phyloP scores from a whole-genome alignment of 35 echinoderm and acorn worm species.

The Ophioderma brevispina region DNA sequence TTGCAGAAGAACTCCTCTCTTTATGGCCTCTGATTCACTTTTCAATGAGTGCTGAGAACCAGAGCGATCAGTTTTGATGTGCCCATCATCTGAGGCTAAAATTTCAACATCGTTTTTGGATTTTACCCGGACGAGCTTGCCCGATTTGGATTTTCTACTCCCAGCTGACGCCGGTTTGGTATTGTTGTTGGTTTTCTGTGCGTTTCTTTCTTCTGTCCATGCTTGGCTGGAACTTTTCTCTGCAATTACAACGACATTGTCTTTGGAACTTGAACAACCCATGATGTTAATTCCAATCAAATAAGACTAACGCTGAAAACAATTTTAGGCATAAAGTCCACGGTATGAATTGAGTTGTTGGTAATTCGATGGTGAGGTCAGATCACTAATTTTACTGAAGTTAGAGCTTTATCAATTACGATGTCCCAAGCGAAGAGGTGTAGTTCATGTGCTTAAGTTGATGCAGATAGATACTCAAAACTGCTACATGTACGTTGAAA shows the following conservation, averaged over 20 bases:
- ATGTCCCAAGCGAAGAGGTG: no score
- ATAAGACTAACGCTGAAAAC: neutral
- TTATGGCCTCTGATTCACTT: neutral
- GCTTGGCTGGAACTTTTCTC: neutral
- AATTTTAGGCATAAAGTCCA: no score
- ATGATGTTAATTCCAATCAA: neutral
- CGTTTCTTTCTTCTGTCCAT: constrained; percentile 7
- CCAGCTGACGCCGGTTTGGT: neutral
- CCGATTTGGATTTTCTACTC: neutral
- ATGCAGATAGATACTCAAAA: no score
- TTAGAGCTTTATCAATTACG: no score
- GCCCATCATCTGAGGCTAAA: neutral
- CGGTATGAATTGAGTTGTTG: no score
- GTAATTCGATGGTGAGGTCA: no score
- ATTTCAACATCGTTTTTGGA: neutral
- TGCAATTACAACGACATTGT: neutral
- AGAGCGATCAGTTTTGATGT: constrained; percentile 15
- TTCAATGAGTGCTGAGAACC: constrained; percentile 38
- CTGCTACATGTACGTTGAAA: no score
- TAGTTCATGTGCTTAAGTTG: neutral
- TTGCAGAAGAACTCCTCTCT: constrained; percentile 86
- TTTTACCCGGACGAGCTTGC: neutral
- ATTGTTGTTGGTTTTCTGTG: neutral
- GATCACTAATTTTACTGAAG: no score
- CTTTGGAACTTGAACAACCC: constrained; percentile 23